Percentiles rank a stretch among this genome's conserved stretches.
Evolutionary conservation across 2,113 vertebrate species (phyloP).

Genomic region (Echinops telfairi): DNA sequence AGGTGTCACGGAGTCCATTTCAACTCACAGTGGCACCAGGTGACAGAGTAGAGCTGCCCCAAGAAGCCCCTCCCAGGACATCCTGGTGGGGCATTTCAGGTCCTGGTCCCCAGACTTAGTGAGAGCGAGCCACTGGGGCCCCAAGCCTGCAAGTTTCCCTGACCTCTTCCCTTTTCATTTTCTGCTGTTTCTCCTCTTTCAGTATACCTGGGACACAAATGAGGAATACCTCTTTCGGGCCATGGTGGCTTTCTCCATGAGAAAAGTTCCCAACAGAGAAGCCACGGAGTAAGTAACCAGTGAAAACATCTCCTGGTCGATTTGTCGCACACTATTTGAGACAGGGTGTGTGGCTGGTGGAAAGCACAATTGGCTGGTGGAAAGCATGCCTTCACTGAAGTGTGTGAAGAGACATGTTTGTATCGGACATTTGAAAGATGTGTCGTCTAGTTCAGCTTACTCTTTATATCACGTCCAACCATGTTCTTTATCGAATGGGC

Average conservation of each 20-base stretch:
- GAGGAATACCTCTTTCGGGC: constrained; percentile 96
- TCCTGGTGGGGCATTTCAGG: not conserved
- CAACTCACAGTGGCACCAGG: too few relatives aligned
- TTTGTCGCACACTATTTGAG: not conserved
- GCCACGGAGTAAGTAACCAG: constrained; percentile 89
- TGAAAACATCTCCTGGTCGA: not conserved
- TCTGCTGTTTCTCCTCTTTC: constrained; percentile 80
- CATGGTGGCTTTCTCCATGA: constrained; percentile 94
- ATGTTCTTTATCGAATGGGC: not conserved
- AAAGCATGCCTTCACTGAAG: not conserved
- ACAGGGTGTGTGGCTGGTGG: constrained; percentile 1
- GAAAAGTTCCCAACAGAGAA: constrained; percentile 83
- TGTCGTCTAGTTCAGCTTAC: not conserved
- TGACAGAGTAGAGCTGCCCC: too few relatives aligned
- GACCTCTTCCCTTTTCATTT: constrained; percentile 57
- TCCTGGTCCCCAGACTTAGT: not conserved
- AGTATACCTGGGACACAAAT: constrained; percentile 94
- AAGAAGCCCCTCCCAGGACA: not conserved
- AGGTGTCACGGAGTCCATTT: too few relatives aligned
- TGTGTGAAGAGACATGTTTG: constrained; percentile 16
- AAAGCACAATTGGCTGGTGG: constrained; percentile 7
- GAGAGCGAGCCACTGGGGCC: not conserved
- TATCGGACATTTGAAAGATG: not conserved
- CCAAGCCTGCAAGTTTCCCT: not conserved
- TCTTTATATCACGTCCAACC: not conserved